phyloP scores from a whole-genome alignment of 2,113 vertebrate species.

The Neolamprologus modestus region DNA sequence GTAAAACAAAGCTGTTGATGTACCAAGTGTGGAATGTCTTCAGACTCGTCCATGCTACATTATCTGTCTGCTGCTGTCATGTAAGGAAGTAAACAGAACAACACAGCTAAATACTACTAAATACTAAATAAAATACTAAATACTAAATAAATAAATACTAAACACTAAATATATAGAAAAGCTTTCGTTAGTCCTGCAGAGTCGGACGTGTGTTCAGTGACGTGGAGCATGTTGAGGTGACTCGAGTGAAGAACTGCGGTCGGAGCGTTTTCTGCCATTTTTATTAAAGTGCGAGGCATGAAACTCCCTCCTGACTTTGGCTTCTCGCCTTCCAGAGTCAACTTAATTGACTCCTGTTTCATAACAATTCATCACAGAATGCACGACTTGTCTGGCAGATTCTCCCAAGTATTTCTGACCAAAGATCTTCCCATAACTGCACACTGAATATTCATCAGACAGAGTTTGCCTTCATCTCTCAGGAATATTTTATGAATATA shows the following conservation, averaged over 20 bases:
- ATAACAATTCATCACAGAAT: not conserved
- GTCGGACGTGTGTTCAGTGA: not conserved
- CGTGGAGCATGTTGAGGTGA: not conserved
- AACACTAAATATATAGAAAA: not conserved
- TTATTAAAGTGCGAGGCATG: not conserved
- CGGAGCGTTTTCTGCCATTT: not conserved
- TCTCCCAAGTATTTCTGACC: not conserved
- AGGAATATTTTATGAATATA: slow-evolving; percentile 4
- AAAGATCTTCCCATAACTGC: slow-evolving; percentile 1
- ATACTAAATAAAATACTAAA: no score
- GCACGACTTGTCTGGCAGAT: not conserved
- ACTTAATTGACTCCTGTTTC: slow-evolving; percentile 15
- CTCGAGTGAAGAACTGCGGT: not conserved
- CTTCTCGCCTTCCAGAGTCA: not conserved
- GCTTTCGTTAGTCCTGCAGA: not conserved
- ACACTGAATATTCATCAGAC: slow-evolving; percentile 36
- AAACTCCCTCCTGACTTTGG: not conserved
- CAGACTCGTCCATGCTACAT: not conserved
- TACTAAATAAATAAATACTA: no score
- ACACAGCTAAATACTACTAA: not conserved
- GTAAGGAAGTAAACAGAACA: not conserved
- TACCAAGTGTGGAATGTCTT: not conserved
- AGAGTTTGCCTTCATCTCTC: not conserved
- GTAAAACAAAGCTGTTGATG: not conserved
- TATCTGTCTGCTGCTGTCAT: not conserved